phyloP scores from a whole-genome alignment of 1,140 invertebrate species.

The Metaphire vulgaris region DNA sequence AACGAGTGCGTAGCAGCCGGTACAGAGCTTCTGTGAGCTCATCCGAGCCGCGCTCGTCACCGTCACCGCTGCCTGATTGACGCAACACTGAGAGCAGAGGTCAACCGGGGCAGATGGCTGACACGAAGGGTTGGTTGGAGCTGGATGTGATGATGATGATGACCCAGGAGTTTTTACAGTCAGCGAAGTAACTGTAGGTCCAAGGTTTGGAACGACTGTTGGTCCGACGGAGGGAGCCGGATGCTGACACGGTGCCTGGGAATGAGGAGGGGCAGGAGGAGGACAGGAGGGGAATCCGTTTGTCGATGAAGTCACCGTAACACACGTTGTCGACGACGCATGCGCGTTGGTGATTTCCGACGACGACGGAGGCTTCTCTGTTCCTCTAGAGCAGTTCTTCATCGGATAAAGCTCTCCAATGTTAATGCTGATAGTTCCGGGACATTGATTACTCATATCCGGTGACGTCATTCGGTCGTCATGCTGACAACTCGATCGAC shows the following conservation, averaged over 20 bases:
- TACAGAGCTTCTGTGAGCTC: neutral
- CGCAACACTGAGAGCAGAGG: neutral
- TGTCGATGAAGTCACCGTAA: neutral
- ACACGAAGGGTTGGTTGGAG: neutral
- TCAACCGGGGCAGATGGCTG: neutral
- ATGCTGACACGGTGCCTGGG: neutral
- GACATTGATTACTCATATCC: too few relatives aligned
- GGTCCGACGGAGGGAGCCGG: neutral
- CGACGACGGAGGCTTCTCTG: neutral
- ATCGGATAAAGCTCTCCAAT: neutral
- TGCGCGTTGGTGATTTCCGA: neutral
- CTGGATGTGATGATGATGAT: neutral
- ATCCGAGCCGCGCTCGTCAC: neutral
- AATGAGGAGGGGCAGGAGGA: neutral
- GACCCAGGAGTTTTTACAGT: neutral
- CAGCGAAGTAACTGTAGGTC: neutral
- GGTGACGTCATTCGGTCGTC: neutral
- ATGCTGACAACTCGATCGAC: neutral
- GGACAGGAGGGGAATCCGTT: too few relatives aligned
- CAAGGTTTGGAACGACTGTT: neutral
- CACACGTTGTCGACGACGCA: neutral
- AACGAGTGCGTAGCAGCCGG: neutral
- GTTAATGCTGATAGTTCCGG: neutral
- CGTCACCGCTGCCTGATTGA: neutral
- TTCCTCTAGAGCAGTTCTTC: neutral